These are phyloP conservation scores for Myotis daubentonii DNA, from an alignment of 2,797 vertebrate species.

Conservation along the genomic window DNA sequence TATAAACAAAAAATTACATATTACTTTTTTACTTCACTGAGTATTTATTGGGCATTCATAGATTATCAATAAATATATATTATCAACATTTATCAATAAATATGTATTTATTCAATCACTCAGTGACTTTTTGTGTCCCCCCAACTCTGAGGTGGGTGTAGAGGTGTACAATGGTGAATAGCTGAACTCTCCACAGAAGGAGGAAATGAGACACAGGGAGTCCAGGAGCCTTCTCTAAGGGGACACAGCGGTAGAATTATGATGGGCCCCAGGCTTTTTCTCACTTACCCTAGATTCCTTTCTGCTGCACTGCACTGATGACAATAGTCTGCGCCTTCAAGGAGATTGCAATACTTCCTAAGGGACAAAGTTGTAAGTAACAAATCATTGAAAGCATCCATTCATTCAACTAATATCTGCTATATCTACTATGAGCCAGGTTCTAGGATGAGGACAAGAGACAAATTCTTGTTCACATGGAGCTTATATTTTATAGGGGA, in stretches of 20 bases:
- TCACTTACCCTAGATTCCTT: neutral
- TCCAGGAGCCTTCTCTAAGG: neutral
- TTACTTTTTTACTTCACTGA: neutral
- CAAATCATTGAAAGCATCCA: neutral
- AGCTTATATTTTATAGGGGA: neutral
- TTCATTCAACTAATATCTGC: neutral
- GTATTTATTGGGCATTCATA: neutral
- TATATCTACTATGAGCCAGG: neutral
- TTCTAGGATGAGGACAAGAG: neutral
- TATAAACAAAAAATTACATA: neutral
- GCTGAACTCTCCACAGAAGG: neutral
- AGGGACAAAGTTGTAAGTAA: neutral
- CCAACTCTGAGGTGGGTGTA: neutral
- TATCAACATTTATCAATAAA: too few relatives aligned
- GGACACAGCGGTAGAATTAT: neutral
- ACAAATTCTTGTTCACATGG: neutral
- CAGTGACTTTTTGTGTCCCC: neutral
- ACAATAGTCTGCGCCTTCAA: neutral
- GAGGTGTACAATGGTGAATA: neutral
- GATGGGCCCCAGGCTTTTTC: neutral
- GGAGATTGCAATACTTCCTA: neutral
- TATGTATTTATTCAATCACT: neutral
- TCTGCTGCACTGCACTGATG: neutral
- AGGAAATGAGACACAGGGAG: neutral
- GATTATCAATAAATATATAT: too few relatives aligned